Evolutionary conservation across 2,113 vertebrate genomes (phyloP), one percentile per base, ranked within the genome.

Genomic region (Leptocoma aspasia): DNA sequence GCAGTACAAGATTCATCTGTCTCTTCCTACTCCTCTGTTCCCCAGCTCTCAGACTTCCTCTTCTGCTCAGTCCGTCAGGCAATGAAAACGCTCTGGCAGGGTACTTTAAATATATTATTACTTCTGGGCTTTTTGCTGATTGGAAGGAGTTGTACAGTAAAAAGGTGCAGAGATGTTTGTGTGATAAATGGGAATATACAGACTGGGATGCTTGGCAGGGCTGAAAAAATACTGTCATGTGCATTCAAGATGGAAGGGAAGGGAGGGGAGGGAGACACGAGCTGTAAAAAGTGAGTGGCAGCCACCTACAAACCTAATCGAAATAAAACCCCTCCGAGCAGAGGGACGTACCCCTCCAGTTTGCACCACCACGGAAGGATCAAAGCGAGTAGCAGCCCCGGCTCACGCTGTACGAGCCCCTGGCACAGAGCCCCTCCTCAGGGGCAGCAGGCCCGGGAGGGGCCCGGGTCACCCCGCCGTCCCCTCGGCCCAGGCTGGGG

Each of bases 101-200:
- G 28, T 80, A 64, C 57, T 93, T 92, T 90, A 88, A 94, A 94
- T 90, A 86, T 23, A 39, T 87, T 84, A 75, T 50, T 68, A 52
- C 60, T 90, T 79, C 82, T 66, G 71, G 60, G 76, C 52, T 93
- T 95, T 89, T 88, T 86, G 60, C 31, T 94, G 79, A 80, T 92
- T 90, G 88, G 82, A 78, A 93, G 59, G 76, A 63, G 49, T 24
- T 37, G 75, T 52, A 69, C 16, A 61, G 64, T 72, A 56, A 92
- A 95, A 89, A 96, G 68, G 56, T 75, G 82, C 44, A 28, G 93
- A 96, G 79, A 77, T 80, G 69, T 78, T 85, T 77, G 66, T 70
- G 47, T 95, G 90, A 95, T 92, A 94, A 94, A 92, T 94, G 72
- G 56, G 85, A 82, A 73, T 76, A 90, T 65, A 73, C 5, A 94